These are phyloP conservation scores for Laterallus jamaicensis DNA, from an alignment of 2,113 vertebrate genomes.

Conservation along the genomic window DNA sequence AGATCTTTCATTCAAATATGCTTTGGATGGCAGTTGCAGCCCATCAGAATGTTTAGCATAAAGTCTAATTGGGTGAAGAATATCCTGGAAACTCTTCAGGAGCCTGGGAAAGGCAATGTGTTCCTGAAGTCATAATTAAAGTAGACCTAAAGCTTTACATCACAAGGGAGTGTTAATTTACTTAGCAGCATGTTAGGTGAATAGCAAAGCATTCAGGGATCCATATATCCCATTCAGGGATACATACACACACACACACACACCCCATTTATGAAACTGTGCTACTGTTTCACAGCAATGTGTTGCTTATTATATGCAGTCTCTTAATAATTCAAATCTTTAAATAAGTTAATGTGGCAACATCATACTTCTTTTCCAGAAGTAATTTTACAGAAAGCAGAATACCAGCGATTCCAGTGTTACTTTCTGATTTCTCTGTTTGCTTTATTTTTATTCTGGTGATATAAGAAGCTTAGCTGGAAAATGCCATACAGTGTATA, in stretches of 20 bases:
- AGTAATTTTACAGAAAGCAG: background rate
- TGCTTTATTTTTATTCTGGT: background rate
- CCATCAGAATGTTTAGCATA: background rate
- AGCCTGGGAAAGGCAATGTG: background rate
- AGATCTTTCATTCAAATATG: background rate
- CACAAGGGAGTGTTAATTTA: background rate
- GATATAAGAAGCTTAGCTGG: background rate
- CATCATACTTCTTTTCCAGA: background rate
- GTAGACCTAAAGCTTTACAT: background rate
- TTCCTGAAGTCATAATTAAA: background rate
- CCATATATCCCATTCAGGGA: background rate
- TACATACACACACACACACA: background rate
- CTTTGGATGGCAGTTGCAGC: background rate
- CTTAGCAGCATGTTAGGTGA: background rate
- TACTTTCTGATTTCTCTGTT: background rate
- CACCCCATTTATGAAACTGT: background rate
- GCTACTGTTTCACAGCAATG: background rate
- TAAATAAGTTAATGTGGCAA: background rate
- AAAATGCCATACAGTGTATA: background rate
- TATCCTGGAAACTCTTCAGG: background rate
- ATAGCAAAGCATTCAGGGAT: background rate
- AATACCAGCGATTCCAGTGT: background rate
- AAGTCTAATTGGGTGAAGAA: background rate
- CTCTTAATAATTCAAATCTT: background rate
- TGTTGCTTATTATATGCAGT: background rate